Evolutionary conservation across 2,113 vertebrate genomes (phyloP), one percentile per base, ranked within the genome.

Genomic region (Emydocephalus ijimae): DNA sequence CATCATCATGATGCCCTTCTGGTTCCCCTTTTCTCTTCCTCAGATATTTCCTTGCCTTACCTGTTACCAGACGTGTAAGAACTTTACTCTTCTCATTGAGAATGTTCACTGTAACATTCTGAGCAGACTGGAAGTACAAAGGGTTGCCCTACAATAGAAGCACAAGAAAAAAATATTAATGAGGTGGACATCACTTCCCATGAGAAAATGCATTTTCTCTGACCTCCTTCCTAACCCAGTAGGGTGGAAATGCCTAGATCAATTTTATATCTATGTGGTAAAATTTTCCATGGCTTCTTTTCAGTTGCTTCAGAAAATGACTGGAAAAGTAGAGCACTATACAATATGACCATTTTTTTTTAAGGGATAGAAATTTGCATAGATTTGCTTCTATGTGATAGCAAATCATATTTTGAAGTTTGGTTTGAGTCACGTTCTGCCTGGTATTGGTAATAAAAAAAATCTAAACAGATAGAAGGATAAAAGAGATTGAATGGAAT

Each of bases 51-150:
- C 55, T 91, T 93, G 95, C 94, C 98, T 98, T 97, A 99, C 99
- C 99, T 98, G 99, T 98, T 55, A 99, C 97, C 23, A 99, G 98
- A 96, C 98, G 99, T 48, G 99, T 99, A 94, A 99, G 98, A 95
- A 98, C 98, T 97, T 99, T 98, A 92, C 98, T 98, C 97, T 99
- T 98, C 96, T 97, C 98, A 91, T 99, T 98, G 96, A 99, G 98
- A 96, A 99, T 98, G 96, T 99, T 99, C 96, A 99, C 98, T 3
- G 99, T 99, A 93, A 99, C 97, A 54, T 99, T 99, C 96, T 98
- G 98, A 97, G 99, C 99, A 26, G 99, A 99, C 97, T 99, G 99
- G 98, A 99, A 98, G 97, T 98, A 98, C 92, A 99, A 97, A 1
- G 99, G 98, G 86, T 98, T 99, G 95, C 98, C 99, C 99, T 99